A percentile compares a stretch with the other conserved stretches of the same genome.
Evolutionary conservation across 2,113 vertebrate genomes (phyloP).

Genomic region (Perca fluviatilis): DNA sequence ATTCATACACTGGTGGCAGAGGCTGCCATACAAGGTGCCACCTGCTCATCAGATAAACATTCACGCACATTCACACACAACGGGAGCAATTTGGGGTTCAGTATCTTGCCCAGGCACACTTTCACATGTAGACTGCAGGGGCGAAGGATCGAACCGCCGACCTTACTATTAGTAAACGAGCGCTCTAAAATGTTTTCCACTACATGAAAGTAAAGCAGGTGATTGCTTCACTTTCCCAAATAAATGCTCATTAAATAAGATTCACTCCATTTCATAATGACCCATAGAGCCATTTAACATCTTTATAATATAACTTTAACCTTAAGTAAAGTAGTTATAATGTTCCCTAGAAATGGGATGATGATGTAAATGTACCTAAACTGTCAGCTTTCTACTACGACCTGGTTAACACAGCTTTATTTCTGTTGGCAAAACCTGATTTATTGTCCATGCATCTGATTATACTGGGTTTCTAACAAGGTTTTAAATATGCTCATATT

Average conservation of each 20-base stretch:
- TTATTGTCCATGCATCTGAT: neutral
- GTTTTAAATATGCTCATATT: neutral
- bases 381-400: neutral
- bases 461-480: neutral
- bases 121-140: no score
- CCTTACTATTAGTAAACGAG: no score
- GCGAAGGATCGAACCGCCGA: no score
- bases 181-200: neutral
- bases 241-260: neutral
- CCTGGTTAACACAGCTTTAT: neutral
- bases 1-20: no score
- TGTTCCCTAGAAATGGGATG: neutral
- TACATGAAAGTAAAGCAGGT: constrained; percentile 7
- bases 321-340: neutral
- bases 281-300: neutral
- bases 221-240: neutral
- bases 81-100: no score
- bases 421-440: neutral
- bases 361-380: neutral
- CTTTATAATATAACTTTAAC: neutral
- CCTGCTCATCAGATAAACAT: no score
- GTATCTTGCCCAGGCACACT: no score
- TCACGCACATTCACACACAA: no score
- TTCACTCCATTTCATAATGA: neutral
- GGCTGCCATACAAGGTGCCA: no score